phyloP scores from a whole-genome alignment of 2,888 invertebrate genomes.

The Lapara coniferarum region DNA sequence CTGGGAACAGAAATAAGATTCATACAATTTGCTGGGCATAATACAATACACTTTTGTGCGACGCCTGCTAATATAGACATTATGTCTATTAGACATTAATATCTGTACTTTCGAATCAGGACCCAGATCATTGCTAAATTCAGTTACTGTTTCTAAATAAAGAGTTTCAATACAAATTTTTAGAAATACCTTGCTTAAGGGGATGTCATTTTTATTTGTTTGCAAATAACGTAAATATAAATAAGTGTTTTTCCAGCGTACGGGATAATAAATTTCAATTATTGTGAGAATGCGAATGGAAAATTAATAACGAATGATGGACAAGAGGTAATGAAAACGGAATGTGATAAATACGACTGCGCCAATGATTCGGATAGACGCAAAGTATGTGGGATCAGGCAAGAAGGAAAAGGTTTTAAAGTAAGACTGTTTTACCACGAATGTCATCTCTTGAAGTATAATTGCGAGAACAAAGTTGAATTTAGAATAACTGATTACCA shows the following conservation, averaged over 20 bases:
- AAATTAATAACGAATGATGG: constrained; percentile 29
- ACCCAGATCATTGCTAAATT: constrained; percentile 7
- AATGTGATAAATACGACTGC: constrained; percentile 5
- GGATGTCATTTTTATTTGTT: neutral
- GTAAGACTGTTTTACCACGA: constrained; percentile 56
- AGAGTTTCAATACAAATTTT: neutral
- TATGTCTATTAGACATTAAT: no score
- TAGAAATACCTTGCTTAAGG: neutral
- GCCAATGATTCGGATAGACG: neutral
- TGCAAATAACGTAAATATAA: no score
- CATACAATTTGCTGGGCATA: no score
- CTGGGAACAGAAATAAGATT: no score
- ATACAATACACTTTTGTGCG: no score
- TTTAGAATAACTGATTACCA: constrained; percentile 55
- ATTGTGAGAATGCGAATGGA: constrained; percentile 45
- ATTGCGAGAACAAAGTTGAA: constrained; percentile 51
- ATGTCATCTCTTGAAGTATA: constrained; percentile 57
- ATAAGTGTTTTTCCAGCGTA: constrained; percentile 33
- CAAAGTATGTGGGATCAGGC: constrained; percentile 57
- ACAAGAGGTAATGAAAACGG: neutral
- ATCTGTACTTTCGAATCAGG: no score
- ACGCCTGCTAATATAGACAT: no score
- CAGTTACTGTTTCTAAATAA: neutral
- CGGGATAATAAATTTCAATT: constrained; percentile 49
- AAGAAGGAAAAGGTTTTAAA: constrained; percentile 58